Base-by-base conservation (phyloP, 2,888 invertebrate genomes). In the Suillia variegata region DNA sequence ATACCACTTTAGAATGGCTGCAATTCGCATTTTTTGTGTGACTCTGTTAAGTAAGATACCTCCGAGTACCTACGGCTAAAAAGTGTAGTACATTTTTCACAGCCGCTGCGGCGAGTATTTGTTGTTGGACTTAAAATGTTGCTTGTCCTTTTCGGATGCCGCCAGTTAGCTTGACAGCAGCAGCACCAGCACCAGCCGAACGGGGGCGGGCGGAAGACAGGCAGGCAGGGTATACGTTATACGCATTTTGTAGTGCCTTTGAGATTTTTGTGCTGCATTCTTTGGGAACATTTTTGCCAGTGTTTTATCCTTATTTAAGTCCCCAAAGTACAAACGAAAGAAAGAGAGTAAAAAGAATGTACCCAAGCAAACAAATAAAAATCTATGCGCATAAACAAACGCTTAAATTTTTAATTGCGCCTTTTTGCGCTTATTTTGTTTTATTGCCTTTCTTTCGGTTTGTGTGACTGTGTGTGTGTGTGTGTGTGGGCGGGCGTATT, bases 381-480 rank as follows among this genome's bases (percentile, higher is more conserved):
- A 54, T 42, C 15, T 45, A 24, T 26, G 26, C 54, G 17, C 53
- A 50, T 42, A 62, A 61, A 58, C 31, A 59, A 61, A 59, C 51
- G 38, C 48, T 65, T 61, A 58, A 59, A 59, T 61, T 62, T 61
- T 61, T 65, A 57, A 62, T 62, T 62, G 55, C 33, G 17, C 34
- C 42, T 61, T 59, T 58, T 34, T 50, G 33, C 10, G 26, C 45
- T 1, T 55, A 20, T 48, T 48, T 56, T 48, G 20, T 54, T 47
- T 24, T 13, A 22, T 20, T 38, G 38, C 38, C 38, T 38, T 38
- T n/a, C 15, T 38, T 38, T 38, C 10, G 6, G 12, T 6, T 26
- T 10, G 5, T 26, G 6, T 26, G 26, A 26, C 26, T 26, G 26
- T 26, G 26, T 26, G 5, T 6, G 26, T 26, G 26, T 26, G 26